Conservation (phyloP, 2,888 invertebrate species). For the Zele albiditarsus region DNA sequence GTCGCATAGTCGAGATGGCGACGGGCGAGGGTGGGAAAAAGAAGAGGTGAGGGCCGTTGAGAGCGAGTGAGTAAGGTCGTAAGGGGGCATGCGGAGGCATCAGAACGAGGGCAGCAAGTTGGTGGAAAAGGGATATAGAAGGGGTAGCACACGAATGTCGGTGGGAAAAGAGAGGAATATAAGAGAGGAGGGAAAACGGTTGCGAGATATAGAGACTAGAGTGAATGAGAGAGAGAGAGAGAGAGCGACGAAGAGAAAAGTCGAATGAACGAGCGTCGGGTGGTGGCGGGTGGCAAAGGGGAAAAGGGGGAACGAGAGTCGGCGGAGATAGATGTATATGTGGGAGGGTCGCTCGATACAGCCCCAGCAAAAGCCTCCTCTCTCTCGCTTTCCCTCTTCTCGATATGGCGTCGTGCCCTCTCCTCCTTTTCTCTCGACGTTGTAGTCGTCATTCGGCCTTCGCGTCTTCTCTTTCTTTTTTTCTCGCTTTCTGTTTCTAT, state of each 20-base stretch:
- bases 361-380: constrained; percentile 71
- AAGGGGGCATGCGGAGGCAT: constrained; percentile 43
- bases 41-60: constrained; percentile 24
- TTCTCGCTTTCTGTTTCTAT: background rate
- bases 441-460: constrained; percentile 38
- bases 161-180: constrained; percentile 68
- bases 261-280: constrained; percentile 31
- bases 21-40: constrained; percentile 52
- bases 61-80: constrained; percentile 43
- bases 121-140: constrained; percentile 58
- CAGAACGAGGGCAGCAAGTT: constrained; percentile 50
- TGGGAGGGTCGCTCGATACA: constrained; percentile 73
- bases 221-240: constrained; percentile 55
- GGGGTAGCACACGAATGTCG: constrained; percentile 66
- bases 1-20: constrained; percentile 51
- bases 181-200: constrained; percentile 53
- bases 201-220: constrained; percentile 48
- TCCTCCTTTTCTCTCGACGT: background rate
- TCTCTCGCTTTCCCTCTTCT: constrained; percentile 44
- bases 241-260: constrained; percentile 51
- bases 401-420: constrained; percentile 24
- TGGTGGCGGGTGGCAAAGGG: constrained; percentile 37
- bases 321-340: constrained; percentile 72
- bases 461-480: constrained; percentile 42
- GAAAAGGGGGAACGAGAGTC: constrained; percentile 60